Evolutionary conservation across 2,888 invertebrate species (phyloP), one percentile per base, ranked within the genome.

Genomic region (Hemistola chrysoprasaria): DNA sequence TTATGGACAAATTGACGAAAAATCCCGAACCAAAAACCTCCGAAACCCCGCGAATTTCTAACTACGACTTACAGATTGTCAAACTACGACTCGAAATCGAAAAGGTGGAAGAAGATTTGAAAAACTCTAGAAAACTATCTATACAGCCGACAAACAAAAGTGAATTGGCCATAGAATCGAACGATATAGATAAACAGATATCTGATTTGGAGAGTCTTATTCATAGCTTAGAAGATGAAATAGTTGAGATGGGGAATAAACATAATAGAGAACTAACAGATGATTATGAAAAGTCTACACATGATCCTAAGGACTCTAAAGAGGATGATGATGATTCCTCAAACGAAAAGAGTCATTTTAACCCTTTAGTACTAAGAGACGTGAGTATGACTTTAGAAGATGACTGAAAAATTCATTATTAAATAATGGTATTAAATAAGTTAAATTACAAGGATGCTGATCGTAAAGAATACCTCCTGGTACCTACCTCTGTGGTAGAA

Each of bases 141-240:
- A 38, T 65, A 21, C 49, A 65, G 24, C 45, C 62, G 1, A 43
- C 57, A 9, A 28, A 53, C 2, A 54, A 40, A 27, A 22, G 45
- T 7, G 40, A 47, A 11, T 8, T 21, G 20, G 34, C 37, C 8
- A 27, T 38, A 3, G 37, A 38, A 27, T 31, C 58, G 1, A 49
- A 45, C 10, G 51, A 68, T 35, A 65, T 83, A 21, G 74, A 83
- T 11, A 57, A 50, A 34, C 68, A 78, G 31, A 75, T 84, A 50
- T 56, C 68, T 11, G 70, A 74, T 6, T 56, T 80, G 7, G 78
- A 78, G 45, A 47, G 37, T 8, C 28, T 67, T 6, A 78, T 80
- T 1, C 67, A 56, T 33, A 65, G 45, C 22, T 48, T 83, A 6
- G 78, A 84, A 54, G 52, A 58, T 6, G 78, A 82, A 65, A 70